Evolutionary conservation across 2,888 invertebrate genomes (phyloP).

Genomic region (Schizaphis graminum): DNA sequence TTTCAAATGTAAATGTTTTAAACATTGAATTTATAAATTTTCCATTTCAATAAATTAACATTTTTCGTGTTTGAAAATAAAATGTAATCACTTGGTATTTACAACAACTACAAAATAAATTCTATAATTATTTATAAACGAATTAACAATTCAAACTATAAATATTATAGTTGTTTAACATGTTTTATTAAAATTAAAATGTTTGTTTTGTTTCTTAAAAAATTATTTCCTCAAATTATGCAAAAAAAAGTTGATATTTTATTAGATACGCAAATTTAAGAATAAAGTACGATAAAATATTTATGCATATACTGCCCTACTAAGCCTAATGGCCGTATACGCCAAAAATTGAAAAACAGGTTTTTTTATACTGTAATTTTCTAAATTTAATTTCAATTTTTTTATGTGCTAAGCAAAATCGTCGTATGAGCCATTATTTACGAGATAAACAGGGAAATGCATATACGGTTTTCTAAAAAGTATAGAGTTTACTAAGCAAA

Average conservation of each 20-base stretch:
- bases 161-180: not conserved
- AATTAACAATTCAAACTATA: not conserved
- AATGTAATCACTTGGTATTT: not conserved
- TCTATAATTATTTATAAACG: not conserved
- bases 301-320: no score
- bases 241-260: not conserved
- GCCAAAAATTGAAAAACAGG: no score
- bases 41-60: not conserved
- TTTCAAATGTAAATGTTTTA: not conserved
- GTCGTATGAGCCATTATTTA: no score
- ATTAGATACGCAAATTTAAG: not conserved
- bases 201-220: not conserved
- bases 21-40: not conserved
- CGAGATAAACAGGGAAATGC: no score
- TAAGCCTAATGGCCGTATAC: no score
- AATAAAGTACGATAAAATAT: not conserved
- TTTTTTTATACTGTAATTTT: no score
- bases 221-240: not conserved
- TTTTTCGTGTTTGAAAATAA: not conserved
- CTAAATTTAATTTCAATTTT: no score
- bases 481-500: no score
- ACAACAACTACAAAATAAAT: not conserved
- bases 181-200: not conserved
- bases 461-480: no score
- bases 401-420: no score